phyloP scores from a whole-genome alignment of 2,113 vertebrate genomes.

The chimpanzee (Pan troglodytes) region NHGRI_mPanTro3-v2.1_pri NC_086016.1:27351001-27351500 shows the following conservation, averaged over 20 bases:
- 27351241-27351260: background rate
- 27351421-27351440: background rate
- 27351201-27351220: background rate
- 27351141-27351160: background rate
- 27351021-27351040: background rate
- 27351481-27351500: background rate
- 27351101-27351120: background rate
- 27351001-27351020: no score
- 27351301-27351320: background rate
- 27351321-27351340: background rate
- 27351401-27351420: background rate
- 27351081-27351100: background rate
- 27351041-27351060: background rate
- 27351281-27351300: background rate
- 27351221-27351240: background rate
- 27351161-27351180: fast-evolving
- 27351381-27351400: background rate
- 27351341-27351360: background rate
- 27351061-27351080: background rate
- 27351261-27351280: background rate
- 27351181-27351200: background rate
- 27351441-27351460: background rate
- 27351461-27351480: background rate
- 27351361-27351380: background rate
- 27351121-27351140: background rate